Conservation (phyloP, 2,888 invertebrate genomes). For the Rhamnusium bicolor region DNA sequence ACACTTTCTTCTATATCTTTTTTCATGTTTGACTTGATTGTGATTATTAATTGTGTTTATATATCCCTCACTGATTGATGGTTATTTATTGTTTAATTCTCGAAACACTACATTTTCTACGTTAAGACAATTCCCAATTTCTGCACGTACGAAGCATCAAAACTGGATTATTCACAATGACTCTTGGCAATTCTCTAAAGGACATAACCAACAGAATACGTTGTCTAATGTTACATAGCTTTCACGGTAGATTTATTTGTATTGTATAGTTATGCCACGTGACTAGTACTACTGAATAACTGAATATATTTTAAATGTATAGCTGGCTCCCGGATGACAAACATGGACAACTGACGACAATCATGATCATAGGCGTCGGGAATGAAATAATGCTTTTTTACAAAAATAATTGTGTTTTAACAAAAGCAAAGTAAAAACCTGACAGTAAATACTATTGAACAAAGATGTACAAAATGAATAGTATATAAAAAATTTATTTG, state of each 20-base stretch:
- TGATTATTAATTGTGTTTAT: too few relatives aligned
- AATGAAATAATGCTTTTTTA: not conserved
- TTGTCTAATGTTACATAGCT: not conserved
- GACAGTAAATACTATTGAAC: too few relatives aligned
- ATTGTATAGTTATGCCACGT: not conserved
- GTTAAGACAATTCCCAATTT: slow-evolving; percentile 1
- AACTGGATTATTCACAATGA: not conserved
- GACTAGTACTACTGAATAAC: slow-evolving; percentile 16
- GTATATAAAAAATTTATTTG: too few relatives aligned
- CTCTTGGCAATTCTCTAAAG: not conserved
- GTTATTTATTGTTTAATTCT: not conserved
- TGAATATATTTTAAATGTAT: slow-evolving; percentile 10
- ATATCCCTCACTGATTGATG: not conserved
- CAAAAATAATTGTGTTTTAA: too few relatives aligned
- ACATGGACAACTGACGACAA: slow-evolving; percentile 4
- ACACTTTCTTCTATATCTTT: too few relatives aligned
- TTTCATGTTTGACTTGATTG: too few relatives aligned
- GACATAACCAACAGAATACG: slow-evolving; percentile 4
- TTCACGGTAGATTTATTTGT: slow-evolving; percentile 12
- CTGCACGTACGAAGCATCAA: not conserved
- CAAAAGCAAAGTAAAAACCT: too few relatives aligned
- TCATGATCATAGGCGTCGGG: slow-evolving; percentile 2
- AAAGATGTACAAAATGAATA: too few relatives aligned
- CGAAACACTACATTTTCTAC: not conserved
- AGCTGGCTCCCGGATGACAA: slow-evolving; percentile 1